These are phyloP conservation scores for Brachymystax lenok DNA, from an alignment of 2,797 vertebrate species.

Conservation along the genomic window DNA sequence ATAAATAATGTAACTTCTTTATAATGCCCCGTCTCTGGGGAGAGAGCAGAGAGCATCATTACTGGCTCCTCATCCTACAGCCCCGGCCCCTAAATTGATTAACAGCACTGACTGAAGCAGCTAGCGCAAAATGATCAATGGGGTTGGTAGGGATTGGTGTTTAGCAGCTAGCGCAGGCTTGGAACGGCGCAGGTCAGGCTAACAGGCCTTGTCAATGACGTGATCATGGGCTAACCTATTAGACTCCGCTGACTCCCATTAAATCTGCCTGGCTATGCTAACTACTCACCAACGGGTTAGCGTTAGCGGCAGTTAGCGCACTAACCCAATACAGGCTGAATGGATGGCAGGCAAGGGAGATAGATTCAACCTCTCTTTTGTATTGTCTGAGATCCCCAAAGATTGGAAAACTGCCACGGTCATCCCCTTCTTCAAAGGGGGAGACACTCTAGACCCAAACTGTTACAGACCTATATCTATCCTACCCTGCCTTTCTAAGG, in stretches of 20 bases:
- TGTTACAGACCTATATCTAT: too few species aligned
- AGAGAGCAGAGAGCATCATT: conserved; percentile 96
- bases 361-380: background rate
- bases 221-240: background rate
- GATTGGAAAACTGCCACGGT: too few species aligned
- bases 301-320: background rate
- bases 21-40: conserved; percentile 91
- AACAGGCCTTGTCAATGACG: conserved; percentile 23
- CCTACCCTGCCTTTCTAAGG: too few species aligned
- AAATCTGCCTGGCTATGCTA: background rate
- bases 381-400: too few species aligned
- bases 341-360: background rate
- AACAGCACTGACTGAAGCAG: conserved; percentile 89
- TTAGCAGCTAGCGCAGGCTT: conserved; percentile 58
- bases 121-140: conserved; percentile 95
- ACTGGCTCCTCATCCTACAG: conserved; percentile 94
- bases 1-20: conserved; percentile 99
- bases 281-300: background rate
- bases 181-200: conserved; percentile 35
- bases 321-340: background rate
- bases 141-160: conserved; percentile 70
- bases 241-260: background rate
- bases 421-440: too few species aligned
- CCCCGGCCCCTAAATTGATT: conserved; percentile 98
- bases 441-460: too few species aligned